Evolutionary conservation across 2,888 invertebrate genomes (phyloP), one percentile per base, ranked within the genome.

Genomic region (Drosophila mercatorum): DNA sequence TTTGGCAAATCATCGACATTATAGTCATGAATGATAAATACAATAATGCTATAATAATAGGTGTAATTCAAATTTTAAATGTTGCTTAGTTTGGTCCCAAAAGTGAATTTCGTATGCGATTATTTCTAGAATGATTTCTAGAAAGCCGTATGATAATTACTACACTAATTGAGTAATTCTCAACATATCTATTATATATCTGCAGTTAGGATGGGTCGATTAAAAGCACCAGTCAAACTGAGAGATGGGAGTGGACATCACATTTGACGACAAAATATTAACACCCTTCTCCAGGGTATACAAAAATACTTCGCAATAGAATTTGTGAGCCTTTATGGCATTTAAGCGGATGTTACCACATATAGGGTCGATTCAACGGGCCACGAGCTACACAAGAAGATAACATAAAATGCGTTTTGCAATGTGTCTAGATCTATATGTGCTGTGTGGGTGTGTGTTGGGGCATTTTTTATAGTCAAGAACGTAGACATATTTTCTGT

Each of bases 331-430:
- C 61, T 51, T 76, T 62, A 22, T 49, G 66, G 59, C 52, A 55
- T 65, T 63, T 63, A 34, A 38, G 62, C 72, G 78, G 67, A 78
- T 78, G 60, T 78, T 77, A 71, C 64, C 71, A 67, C 70, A 68
- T 31, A 53, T n/a, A 12, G 17, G 11, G 28, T 14, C 41, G 60
- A 60, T 51, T 53, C 44, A 56, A 3, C 28, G 44, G 36, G 26
- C 62, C 63, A 38, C 64, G 40, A 44, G 14, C 44, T 22, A n/a
- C 36, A n/a, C 44, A n/a, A 49, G 47, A 38, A 59, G 84, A 84
- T 84, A 84, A 85, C 68, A 73, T 46, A 61, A 82, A 77, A 86
- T 88, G 82, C 82, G 87, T 86, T 88, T 88, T 86, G 86, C 86
- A 88, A 83, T 76, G 61, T 61, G n/a, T n/a, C 4, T 38, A n/a